Percentiles rank a stretch among this genome's conserved stretches.
Evolutionary conservation across 2,797 vertebrate species (phyloP).

Genomic region (Hoplostethus mediterraneus): DNA sequence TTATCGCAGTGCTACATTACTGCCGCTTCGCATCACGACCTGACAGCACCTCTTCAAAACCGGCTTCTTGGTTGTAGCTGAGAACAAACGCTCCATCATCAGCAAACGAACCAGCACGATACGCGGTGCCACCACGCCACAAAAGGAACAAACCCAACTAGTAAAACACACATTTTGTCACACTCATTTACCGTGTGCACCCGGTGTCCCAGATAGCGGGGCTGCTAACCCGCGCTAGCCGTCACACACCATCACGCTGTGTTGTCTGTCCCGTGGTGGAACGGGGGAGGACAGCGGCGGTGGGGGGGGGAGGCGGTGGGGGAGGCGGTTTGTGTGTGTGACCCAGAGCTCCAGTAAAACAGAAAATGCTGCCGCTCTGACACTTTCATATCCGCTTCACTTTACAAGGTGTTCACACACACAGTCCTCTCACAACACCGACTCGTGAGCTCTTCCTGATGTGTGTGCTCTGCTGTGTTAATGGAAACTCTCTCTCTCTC

Average conservation of each 20-base stretch:
- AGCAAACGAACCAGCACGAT: not conserved
- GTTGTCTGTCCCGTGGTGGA: conserved; percentile 11
- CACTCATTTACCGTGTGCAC: conserved; percentile 24
- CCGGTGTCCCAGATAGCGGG: conserved; percentile 8
- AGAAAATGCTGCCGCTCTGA: not conserved
- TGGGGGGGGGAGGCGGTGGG: conserved; percentile 33
- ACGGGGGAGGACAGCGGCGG: conserved; percentile 13
- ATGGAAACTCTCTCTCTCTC: conserved; percentile 13
- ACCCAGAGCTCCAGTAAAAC: not conserved
- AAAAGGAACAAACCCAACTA: conserved; percentile 23
- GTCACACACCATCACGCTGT: conserved; percentile 40
- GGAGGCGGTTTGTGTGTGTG: conserved; percentile 7
- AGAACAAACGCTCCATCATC: conserved; percentile 3
- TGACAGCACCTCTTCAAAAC: not conserved
- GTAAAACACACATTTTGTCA: conserved; percentile 30
- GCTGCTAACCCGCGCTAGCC: not conserved
- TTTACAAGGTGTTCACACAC: no score
- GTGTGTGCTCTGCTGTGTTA: not conserved
- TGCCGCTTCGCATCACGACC: no score
- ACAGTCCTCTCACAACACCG: no score
- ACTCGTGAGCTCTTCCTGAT: not conserved
- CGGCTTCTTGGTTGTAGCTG: not conserved
- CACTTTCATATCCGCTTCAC: not conserved
- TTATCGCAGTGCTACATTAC: no score
- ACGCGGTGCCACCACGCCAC: conserved; percentile 5